Evolutionary conservation across 2,888 invertebrate genomes (phyloP).

Genomic region (Leucozona laternaria): DNA sequence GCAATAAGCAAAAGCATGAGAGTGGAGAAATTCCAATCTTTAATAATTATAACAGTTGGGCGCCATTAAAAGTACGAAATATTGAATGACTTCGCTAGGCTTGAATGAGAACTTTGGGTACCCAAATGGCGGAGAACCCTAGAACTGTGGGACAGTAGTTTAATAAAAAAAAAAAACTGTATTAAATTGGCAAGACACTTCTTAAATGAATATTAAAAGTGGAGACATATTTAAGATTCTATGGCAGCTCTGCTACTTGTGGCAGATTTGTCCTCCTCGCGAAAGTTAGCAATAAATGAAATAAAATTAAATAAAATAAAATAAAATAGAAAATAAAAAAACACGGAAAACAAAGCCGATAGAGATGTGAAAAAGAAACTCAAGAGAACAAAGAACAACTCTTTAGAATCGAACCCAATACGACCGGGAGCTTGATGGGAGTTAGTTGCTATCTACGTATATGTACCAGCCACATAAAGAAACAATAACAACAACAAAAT

Average conservation of each 20-base stretch:
- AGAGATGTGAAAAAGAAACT: constrained; percentile 59
- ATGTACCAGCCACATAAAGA: too few species aligned
- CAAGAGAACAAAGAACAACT: constrained; percentile 60
- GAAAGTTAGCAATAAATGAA: constrained; percentile 40
- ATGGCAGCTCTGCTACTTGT: constrained; percentile 23
- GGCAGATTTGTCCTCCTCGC: constrained; percentile 44
- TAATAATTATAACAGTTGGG: too few species aligned
- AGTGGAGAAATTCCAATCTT: too few species aligned
- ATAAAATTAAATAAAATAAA: constrained; percentile 20
- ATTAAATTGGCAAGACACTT: too few species aligned
- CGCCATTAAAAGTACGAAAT: too few species aligned
- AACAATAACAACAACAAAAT: constrained; percentile 39
- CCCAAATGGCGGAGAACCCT: too few species aligned
- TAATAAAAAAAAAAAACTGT: too few species aligned
- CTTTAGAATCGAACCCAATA: constrained; percentile 54
- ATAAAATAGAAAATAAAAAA: neutral
- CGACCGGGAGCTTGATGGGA: constrained; percentile 34
- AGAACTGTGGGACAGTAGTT: too few species aligned
- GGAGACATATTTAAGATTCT: neutral
- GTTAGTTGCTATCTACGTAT: neutral
- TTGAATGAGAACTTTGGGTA: too few species aligned
- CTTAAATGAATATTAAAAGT: too few species aligned
- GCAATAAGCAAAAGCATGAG: too few species aligned
- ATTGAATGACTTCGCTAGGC: too few species aligned
- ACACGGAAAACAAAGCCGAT: constrained; percentile 14